Evolutionary conservation across 2,797 vertebrate genomes (phyloP).

Genomic region (Pyrocephalus nanus): DNA sequence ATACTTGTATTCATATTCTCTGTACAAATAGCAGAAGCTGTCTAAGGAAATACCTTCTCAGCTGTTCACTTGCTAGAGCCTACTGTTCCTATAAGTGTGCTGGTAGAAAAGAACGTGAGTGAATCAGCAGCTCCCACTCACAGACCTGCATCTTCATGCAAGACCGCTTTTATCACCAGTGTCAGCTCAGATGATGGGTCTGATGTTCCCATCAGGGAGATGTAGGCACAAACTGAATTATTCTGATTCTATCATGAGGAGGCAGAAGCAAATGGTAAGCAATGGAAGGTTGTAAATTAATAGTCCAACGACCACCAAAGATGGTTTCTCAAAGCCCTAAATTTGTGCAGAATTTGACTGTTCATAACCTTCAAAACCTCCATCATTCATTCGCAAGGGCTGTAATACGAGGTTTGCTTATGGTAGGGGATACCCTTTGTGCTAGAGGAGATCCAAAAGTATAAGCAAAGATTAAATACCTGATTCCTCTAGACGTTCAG

Average conservation of each 20-base stretch:
- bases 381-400: fast-evolving
- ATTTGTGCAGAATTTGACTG: neutral
- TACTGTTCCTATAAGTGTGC: neutral
- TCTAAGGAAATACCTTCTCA: conserved; percentile 25
- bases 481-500: neutral
- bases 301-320: neutral
- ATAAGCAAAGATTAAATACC: neutral
- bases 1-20: neutral
- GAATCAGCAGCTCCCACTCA: neutral
- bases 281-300: neutral
- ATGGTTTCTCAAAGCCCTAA: neutral
- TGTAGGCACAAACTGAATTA: neutral
- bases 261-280: neutral
- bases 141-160: neutral
- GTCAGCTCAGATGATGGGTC: neutral
- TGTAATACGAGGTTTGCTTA: neutral
- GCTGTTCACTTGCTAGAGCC: neutral
- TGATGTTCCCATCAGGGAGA: neutral
- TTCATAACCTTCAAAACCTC: neutral
- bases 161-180: neutral
- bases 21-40: conserved; percentile 1
- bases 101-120: neutral
- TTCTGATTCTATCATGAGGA: neutral
- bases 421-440: neutral
- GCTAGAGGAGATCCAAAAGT: neutral